Base-by-base conservation (phyloP, 1,140 invertebrate genomes). In the Dreissena rostriformis region DNA sequence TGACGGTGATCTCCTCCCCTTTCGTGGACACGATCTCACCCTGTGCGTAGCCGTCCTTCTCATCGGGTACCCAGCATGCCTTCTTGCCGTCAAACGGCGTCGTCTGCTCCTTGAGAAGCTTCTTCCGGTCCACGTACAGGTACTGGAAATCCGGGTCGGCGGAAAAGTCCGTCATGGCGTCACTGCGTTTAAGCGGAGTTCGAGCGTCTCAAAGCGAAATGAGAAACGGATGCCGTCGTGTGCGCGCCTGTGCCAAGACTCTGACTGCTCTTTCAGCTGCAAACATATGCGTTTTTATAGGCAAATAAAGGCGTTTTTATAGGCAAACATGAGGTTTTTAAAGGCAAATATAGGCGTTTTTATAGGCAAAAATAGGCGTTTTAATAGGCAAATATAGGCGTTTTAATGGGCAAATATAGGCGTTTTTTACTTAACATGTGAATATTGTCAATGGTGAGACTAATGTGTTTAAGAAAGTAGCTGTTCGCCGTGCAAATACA, bases 1-100 rank as follows among this genome's bases (percentile, higher is more conserved):
- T 92, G 91, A 99, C 98, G 94, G 97, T 97, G 93, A 99, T 97
- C 92, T 99, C 95, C 89, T 99, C 99, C 91, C 99, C 99, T 95
- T 99, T 99, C 93, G 98, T 98, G 90, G 97, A 97, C 95, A 97
- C 97, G 94, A 99, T 99, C 94, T 99, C 98, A 94, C 98, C 98
- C 94, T 98, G 96, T 90, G 99, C 91, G 95, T 98, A 99, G 91
- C 98, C 98, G 91, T 99, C 98, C 94, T 99, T 98, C 90, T 98
- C 97, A 94, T 98, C 97, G 84, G 98, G 97, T 80, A 99, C 96
- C 99, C 99, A 99, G 95, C 98, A 99, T 91, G 97, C 97, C 95
- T 99, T 99, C 95, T 99, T 99, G 94, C 97, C 98, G 96, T 99
- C 99, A 95, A 99, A 94, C 10, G 90, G 86, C 26, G 82, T 61